phyloP scores from a whole-genome alignment of 2,888 invertebrate species.

The Neuroscelio doddi region DNA sequence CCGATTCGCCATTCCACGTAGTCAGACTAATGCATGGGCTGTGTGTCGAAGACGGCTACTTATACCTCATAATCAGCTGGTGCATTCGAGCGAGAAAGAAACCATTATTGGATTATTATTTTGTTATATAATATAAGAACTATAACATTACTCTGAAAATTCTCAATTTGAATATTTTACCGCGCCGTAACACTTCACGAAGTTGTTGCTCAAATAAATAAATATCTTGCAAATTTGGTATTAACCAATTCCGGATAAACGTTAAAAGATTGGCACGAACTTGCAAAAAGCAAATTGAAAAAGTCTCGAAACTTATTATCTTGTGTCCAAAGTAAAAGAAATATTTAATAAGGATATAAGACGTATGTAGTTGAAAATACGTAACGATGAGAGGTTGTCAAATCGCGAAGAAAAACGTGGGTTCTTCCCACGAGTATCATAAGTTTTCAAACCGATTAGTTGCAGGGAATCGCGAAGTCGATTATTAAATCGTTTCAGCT shows the following conservation, averaged over 20 bases:
- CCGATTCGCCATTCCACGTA: conserved; percentile 21
- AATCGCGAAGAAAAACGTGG: conserved; percentile 8
- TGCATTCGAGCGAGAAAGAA: conserved; percentile 40
- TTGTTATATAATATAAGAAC: conserved; percentile 25
- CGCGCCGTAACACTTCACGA: too few relatives aligned
- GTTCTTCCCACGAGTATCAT: conserved; percentile 46
- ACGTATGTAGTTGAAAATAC: conserved; percentile 30
- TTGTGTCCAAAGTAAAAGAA: too few relatives aligned
- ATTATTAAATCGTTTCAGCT: conserved; percentile 36
- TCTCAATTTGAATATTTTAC: too few relatives aligned
- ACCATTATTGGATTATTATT: conserved; percentile 34
- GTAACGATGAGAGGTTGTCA: conserved; percentile 40
- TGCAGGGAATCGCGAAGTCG: conserved; percentile 12
- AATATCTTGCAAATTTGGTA: too few relatives aligned
- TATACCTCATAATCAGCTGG: conserved; percentile 39
- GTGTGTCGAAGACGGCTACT: conserved; percentile 16
- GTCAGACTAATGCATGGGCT: conserved; percentile 13
- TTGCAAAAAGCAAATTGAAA: too few relatives aligned
- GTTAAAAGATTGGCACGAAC: too few relatives aligned
- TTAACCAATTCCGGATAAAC: neutral
- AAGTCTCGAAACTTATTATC: too few relatives aligned
- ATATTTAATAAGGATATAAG: too few relatives aligned
- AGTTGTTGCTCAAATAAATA: too few relatives aligned
- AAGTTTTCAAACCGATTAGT: conserved; percentile 40
- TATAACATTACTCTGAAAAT: too few relatives aligned